A percentile compares a stretch with the other conserved stretches of the same genome.
These are phyloP conservation scores for Nyctalus aviator DNA, from an alignment of 2,797 vertebrate genomes.

Conservation along the genomic window DNA sequence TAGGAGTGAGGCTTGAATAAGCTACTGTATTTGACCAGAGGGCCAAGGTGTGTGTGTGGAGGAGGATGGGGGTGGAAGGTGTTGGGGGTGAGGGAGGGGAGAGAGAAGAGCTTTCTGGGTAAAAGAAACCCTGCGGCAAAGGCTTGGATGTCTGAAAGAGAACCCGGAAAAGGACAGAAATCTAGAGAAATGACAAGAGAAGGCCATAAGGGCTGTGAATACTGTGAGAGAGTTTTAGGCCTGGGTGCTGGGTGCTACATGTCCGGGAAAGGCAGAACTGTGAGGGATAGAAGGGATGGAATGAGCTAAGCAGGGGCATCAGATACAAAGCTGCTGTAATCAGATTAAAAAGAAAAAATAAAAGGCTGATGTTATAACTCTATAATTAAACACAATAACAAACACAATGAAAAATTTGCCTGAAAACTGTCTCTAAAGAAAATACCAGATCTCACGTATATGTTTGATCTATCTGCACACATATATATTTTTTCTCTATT, in stretches of 20 bases:
- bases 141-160: neutral
- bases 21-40: neutral
- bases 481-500: neutral
- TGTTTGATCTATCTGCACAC: neutral
- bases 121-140: neutral
- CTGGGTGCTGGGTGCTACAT: neutral
- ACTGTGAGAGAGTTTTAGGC: neutral
- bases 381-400: neutral
- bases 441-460: neutral
- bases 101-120: neutral
- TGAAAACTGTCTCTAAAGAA: neutral
- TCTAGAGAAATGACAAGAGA: neutral
- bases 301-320: neutral
- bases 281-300: neutral
- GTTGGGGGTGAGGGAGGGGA: accelerated
- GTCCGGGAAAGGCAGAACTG: neutral
- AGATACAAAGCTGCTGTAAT: neutral
- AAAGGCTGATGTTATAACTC: neutral
- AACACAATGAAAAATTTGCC: neutral
- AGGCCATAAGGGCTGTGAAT: neutral
- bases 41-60: too few species aligned
- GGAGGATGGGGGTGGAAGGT: too few species aligned
- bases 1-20: neutral
- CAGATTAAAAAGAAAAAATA: neutral
- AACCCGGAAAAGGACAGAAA: neutral